Conservation (phyloP, 2,888 invertebrate species). For the Microplitis manilae region DNA sequence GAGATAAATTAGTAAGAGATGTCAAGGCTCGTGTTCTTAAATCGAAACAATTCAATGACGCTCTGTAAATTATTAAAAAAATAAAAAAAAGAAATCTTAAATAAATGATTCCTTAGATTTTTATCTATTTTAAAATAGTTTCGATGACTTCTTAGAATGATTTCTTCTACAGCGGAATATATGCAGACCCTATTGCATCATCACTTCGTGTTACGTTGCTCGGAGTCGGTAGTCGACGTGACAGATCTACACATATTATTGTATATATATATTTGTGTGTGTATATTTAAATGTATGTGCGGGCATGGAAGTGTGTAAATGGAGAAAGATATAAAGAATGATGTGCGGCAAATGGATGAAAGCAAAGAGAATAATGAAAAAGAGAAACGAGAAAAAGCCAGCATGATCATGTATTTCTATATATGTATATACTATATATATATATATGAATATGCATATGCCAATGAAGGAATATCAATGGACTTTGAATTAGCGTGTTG, state of each 20-base stretch:
- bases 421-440: background rate
- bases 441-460: background rate
- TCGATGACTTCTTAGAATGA: background rate
- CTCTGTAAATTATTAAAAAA: too few relatives aligned
- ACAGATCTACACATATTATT: background rate
- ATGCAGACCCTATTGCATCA: slow-evolving; percentile 10
- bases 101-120: slow-evolving; percentile 3
- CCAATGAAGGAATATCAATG: slow-evolving; percentile 11
- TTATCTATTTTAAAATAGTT: slow-evolving; percentile 6
- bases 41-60: too few relatives aligned
- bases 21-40: background rate
- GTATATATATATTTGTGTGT: background rate
- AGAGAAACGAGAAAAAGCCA: slow-evolving; percentile 1
- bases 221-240: background rate
- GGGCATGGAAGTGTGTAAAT: background rate
- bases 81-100: background rate
- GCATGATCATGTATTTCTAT: background rate
- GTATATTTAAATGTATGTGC: background rate
- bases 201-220: slow-evolving; percentile 11
- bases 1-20: background rate
- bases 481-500: slow-evolving; percentile 17
- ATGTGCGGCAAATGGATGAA: background rate
- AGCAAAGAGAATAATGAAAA: slow-evolving; percentile 2
- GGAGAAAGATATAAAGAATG: background rate
- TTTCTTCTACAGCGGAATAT: background rate